phyloP scores from a whole-genome alignment of 2,797 vertebrate genomes.

The Tokudaia tokunoshimensis region DNA sequence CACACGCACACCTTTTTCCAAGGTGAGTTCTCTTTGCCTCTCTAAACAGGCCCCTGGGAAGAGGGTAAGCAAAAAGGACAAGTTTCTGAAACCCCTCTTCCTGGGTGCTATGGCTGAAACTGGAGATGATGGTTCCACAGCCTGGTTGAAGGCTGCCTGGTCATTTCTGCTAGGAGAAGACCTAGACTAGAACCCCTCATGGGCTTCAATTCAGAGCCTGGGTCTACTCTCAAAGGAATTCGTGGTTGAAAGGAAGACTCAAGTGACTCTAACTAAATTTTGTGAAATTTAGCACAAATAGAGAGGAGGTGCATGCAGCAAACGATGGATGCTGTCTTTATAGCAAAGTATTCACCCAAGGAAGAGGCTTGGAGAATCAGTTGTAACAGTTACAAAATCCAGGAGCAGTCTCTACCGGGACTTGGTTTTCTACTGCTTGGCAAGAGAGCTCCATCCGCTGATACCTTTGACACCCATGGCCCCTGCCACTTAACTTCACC shows the following conservation, averaged over 20 bases:
- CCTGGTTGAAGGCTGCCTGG: background rate
- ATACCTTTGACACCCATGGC: background rate
- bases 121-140: background rate
- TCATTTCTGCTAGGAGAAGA: background rate
- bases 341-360: background rate
- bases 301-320: background rate
- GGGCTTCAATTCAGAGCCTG: background rate
- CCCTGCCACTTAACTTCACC: background rate
- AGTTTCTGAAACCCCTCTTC: background rate
- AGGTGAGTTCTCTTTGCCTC: conserved; percentile 10
- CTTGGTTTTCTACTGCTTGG: background rate
- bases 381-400: background rate
- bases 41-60: background rate
- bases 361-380: background rate
- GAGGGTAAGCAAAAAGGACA: background rate
- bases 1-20: conserved; percentile 15
- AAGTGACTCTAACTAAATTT: background rate
- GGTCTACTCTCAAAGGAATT: background rate
- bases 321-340: background rate
- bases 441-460: background rate
- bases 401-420: background rate
- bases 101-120: background rate
- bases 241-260: background rate
- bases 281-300: background rate
- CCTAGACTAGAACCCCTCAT: background rate